These are phyloP conservation scores for Haliclona indistincta DNA, from an alignment of 37 sponge, comb jelly and placozoan genomes.

Conservation along the genomic window DNA sequence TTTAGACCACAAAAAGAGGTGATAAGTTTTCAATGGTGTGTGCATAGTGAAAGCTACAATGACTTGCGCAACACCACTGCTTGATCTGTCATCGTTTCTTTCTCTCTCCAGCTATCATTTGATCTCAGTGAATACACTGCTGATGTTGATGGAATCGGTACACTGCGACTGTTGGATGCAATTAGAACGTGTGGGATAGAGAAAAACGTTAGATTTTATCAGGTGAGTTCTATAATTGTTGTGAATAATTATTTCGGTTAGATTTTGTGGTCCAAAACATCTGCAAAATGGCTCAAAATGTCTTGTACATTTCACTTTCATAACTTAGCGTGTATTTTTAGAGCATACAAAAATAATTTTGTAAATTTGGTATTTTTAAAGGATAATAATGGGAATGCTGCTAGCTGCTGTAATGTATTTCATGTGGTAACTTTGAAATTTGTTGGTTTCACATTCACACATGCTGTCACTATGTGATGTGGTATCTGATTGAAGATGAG, in stretches of 20 bases:
- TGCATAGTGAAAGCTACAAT: too few relatives aligned
- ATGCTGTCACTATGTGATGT: too few relatives aligned
- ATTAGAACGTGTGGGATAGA: conserved; percentile 79
- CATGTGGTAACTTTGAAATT: not conserved
- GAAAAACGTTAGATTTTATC: conserved; percentile 70
- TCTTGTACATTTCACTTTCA: too few relatives aligned
- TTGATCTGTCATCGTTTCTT: not conserved
- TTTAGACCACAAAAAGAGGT: not conserved
- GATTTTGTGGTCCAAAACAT: too few relatives aligned
- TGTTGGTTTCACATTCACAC: too few relatives aligned
- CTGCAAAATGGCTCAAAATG: too few relatives aligned
- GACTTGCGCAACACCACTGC: not conserved
- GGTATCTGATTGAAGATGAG: not conserved
- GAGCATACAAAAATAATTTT: not conserved
- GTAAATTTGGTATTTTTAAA: not conserved
- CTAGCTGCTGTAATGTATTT: not conserved
- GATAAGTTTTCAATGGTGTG: not conserved
- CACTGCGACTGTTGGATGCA: conserved; percentile 84
- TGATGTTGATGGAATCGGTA: conserved; percentile 88
- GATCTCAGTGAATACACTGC: conserved; percentile 93
- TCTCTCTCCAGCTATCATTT: conserved; percentile 75
- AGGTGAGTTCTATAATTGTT: conserved; percentile 34
- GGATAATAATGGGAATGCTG: not conserved
- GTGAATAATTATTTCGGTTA: too few relatives aligned
- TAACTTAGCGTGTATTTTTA: not conserved